Percentiles rank a stretch among this genome's conserved stretches.
Conservation (phyloP, 23 tunicate species). For the Clavelina lepadiformis region DNA sequence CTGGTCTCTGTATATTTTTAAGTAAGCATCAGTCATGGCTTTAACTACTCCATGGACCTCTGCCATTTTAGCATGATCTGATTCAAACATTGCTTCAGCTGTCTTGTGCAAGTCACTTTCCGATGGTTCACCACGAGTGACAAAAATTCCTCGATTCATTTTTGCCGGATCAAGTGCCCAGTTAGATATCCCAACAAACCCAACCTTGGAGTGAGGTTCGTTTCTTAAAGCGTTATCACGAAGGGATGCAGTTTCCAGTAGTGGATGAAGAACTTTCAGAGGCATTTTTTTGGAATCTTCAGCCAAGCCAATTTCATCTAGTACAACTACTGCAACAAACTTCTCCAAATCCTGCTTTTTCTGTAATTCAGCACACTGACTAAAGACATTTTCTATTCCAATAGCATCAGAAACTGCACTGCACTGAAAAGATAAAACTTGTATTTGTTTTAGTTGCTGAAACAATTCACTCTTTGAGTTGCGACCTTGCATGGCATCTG, state of each 20-base stretch:
- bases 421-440: constrained; percentile 62
- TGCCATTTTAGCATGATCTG: constrained; percentile 22
- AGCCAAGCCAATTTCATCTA: constrained; percentile 78
- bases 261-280: constrained; percentile 61
- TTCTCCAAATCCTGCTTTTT: constrained; percentile 32
- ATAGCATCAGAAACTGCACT: constrained; percentile 67
- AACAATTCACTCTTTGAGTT: constrained; percentile 24
- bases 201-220: constrained; percentile 21
- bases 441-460: constrained; percentile 48
- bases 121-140: constrained; percentile 51
- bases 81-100: constrained; percentile 57
- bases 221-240: background rate
- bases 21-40: constrained; percentile 33
- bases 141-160: constrained; percentile 79
- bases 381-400: constrained; percentile 62
- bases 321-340: constrained; percentile 57
- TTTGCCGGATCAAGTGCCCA: constrained; percentile 84
- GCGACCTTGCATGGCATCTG: constrained; percentile 51
- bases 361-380: constrained; percentile 65
- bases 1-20: constrained; percentile 30
- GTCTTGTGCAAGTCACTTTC: constrained; percentile 48
- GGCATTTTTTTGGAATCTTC: constrained; percentile 81
- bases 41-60: background rate
- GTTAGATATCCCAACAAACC: constrained; percentile 77
- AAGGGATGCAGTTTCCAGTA: constrained; percentile 39